Evolutionary conservation across 2,113 vertebrate genomes (phyloP), one percentile per base, ranked within the genome.

Genomic region (Corythaixoides concolor): DNA sequence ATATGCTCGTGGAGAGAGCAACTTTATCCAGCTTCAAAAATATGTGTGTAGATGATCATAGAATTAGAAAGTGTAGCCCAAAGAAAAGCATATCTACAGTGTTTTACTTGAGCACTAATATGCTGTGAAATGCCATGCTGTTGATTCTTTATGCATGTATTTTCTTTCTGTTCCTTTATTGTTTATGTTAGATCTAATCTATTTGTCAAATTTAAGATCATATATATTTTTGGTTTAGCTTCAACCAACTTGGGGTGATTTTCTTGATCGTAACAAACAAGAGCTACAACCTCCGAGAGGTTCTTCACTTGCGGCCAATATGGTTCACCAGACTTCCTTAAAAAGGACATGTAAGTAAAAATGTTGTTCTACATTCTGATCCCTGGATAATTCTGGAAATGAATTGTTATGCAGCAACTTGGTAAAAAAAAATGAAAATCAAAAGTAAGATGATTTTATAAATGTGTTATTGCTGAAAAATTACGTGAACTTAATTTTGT

Each of bases 241-340:
- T 85, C 95, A 99, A 87, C 97, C 97, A 67, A 86, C 98, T 20
- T 99, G 99, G 99, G 99, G 99, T 66, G 99, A 99, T 76, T 99
- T 99, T 95, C 97, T 99, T 93, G 99, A 99, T 53, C 98, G 97
- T 63, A 98, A 98, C 33, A 98, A 98, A 94, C 98, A 98, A 85
- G 98, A 98, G 63, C 98, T 98, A 18, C 98, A 97, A 53, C 97
- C 97, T 66, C 84, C 91, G 15, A 98, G 96, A 95, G 98, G 98
- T 93, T 93, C 98, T 55, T 74, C 97, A 0, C 91, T 98, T 73
- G 92, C 98, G 50, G 85, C 98, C 49, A 98, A 86, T 66, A 8
- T 98, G 23, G 92, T 98, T 58, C 97, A 98, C 93, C 98, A 98
- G 28, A 97, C 98, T 63, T 78, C 99, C 74, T 89, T 98, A 87